Evolutionary conservation across 2,797 vertebrate genomes (phyloP).

Genomic region (Mionectes olivaceus): DNA sequence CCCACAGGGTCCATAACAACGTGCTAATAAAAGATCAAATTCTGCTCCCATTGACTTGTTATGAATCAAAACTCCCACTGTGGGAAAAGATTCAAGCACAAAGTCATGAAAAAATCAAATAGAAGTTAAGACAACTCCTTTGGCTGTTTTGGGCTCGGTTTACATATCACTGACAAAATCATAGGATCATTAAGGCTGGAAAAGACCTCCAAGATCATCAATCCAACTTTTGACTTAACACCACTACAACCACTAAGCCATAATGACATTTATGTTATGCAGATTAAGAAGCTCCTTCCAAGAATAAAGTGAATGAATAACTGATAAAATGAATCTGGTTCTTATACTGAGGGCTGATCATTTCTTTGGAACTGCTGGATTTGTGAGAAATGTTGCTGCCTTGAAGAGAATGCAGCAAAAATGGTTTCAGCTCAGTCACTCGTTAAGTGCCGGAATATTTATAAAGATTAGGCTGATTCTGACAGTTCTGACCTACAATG

Average conservation of each 20-base stretch:
- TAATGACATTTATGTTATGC: neutral
- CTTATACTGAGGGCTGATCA: neutral
- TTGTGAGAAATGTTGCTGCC: neutral
- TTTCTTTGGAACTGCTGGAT: neutral
- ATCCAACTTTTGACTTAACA: neutral
- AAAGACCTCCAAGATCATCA: neutral
- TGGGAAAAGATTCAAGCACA: neutral
- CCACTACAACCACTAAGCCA: neutral
- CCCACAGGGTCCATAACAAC: neutral
- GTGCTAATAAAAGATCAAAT: conserved; percentile 2
- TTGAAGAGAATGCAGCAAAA: neutral
- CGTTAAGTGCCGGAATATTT: neutral
- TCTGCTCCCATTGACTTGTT: neutral
- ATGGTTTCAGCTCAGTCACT: neutral
- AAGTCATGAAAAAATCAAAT: neutral
- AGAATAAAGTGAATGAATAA: neutral
- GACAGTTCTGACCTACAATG: neutral
- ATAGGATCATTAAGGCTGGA: neutral
- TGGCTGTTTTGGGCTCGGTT: neutral
- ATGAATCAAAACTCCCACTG: neutral
- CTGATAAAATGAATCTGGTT: neutral
- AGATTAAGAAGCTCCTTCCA: neutral
- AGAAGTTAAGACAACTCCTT: neutral
- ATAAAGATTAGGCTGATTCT: neutral
- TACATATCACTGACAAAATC: neutral